phyloP scores from a whole-genome alignment of 2,113 vertebrate species.

The Natator depressus region DNA sequence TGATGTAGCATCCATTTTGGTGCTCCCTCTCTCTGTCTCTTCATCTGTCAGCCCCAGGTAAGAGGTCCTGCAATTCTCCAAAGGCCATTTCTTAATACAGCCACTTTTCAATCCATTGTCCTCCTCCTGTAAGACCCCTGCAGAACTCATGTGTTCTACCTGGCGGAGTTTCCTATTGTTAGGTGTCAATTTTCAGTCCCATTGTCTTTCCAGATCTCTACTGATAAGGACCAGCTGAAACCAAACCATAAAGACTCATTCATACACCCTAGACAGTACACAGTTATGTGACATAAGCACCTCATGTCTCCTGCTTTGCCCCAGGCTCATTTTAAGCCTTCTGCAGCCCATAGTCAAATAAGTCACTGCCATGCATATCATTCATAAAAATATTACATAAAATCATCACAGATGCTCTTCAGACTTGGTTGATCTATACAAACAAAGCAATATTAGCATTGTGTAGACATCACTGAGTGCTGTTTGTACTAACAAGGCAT shows the following conservation, averaged over 20 bases:
- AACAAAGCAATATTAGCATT: rapidly evolving
- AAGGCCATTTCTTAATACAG: neutral
- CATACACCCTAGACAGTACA: neutral
- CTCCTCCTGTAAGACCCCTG: neutral
- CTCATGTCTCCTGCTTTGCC: neutral
- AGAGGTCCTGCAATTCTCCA: neutral
- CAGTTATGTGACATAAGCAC: neutral
- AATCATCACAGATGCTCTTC: neutral
- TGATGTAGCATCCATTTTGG: neutral
- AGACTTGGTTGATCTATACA: neutral
- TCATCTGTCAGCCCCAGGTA: neutral
- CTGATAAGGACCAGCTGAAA: neutral
- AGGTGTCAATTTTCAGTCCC: neutral
- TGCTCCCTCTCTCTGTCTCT: neutral
- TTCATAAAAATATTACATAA: neutral
- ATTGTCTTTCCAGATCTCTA: neutral
- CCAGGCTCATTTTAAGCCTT: neutral
- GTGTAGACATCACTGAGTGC: neutral
- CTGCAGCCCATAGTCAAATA: neutral
- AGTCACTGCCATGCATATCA: neutral
- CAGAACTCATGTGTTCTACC: neutral
- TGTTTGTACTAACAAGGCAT: neutral
- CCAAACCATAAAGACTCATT: neutral
- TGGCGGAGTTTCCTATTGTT: neutral
- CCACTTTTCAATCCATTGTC: neutral